phyloP scores from a whole-genome alignment of 2,113 vertebrate species.

The Catharus minimus region DNA sequence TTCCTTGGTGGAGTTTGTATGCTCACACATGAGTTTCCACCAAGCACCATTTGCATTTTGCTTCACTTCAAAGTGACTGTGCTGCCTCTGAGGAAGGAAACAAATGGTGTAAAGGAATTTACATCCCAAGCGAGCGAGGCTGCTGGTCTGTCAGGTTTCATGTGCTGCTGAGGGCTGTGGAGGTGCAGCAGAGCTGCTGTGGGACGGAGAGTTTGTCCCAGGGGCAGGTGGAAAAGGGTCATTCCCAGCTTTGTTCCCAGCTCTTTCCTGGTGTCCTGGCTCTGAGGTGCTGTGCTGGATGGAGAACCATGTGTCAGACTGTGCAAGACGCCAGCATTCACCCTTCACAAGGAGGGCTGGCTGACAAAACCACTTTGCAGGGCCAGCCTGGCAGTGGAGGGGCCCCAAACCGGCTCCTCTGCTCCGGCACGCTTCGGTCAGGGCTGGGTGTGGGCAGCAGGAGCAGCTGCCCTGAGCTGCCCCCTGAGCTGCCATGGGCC shows the following conservation, averaged over 20 bases:
- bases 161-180: not conserved
- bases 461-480: not conserved
- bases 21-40: accelerated
- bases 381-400: accelerated
- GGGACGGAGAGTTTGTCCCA: not conserved
- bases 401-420: not conserved
- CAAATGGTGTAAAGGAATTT: slow-evolving; percentile 18
- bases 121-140: not conserved
- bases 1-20: not conserved
- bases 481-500: not conserved
- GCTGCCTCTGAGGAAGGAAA: not conserved
- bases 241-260: not conserved
- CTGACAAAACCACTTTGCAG: not conserved
- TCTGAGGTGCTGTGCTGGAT: accelerated
- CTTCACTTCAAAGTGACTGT: not conserved
- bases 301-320: not conserved
- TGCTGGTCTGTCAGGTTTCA: not conserved
- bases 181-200: not conserved
- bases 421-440: not conserved
- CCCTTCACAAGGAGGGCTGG: not conserved
- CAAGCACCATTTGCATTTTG: not conserved
- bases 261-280: not conserved
- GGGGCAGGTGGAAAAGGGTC: not conserved
- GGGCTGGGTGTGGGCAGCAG: not conserved
- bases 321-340: not conserved